Evolutionary conservation across 2,888 invertebrate species (phyloP).

Genomic region (Andrena marginata): DNA sequence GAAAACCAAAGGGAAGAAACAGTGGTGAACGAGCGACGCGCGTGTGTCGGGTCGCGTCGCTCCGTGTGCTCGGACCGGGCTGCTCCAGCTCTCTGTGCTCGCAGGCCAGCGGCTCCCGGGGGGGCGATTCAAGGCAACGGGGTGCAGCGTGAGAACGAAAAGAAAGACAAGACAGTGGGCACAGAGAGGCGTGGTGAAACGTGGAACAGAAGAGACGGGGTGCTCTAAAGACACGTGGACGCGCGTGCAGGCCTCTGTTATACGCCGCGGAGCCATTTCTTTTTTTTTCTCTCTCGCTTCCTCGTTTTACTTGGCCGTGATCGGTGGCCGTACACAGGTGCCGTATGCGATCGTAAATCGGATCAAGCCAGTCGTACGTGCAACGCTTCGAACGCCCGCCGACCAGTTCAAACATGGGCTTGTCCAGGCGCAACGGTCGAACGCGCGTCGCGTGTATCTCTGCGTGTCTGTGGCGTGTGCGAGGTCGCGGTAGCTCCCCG

Average conservation of each 20-base stretch:
- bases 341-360: not conserved
- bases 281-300: too few relatives aligned
- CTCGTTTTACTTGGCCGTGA: not conserved
- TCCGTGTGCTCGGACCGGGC: not conserved
- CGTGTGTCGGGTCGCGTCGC: constrained; percentile 20
- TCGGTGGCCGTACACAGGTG: not conserved
- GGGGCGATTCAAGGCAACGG: not conserved
- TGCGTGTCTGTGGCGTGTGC: constrained; percentile 26
- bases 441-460: constrained; percentile 63
- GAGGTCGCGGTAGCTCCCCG: constrained; percentile 46
- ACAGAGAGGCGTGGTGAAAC: not conserved
- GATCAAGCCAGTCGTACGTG: constrained; percentile 51
- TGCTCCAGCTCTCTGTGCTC: constrained; percentile 1
- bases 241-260: constrained; percentile 54
- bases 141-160: not conserved
- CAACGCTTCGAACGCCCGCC: constrained; percentile 55
- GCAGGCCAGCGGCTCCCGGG: constrained; percentile 14
- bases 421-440: constrained; percentile 63
- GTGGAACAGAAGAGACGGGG: constrained; percentile 10
- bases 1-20: not conserved
- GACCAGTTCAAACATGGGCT: constrained; percentile 70
- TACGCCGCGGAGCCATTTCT: constrained; percentile 24
- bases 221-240: constrained; percentile 54
- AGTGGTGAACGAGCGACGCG: constrained; percentile 18
- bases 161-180: not conserved